Evolutionary conservation across 2,797 vertebrate genomes (phyloP).

Genomic region (Ctenosaura bakeri): DNA sequence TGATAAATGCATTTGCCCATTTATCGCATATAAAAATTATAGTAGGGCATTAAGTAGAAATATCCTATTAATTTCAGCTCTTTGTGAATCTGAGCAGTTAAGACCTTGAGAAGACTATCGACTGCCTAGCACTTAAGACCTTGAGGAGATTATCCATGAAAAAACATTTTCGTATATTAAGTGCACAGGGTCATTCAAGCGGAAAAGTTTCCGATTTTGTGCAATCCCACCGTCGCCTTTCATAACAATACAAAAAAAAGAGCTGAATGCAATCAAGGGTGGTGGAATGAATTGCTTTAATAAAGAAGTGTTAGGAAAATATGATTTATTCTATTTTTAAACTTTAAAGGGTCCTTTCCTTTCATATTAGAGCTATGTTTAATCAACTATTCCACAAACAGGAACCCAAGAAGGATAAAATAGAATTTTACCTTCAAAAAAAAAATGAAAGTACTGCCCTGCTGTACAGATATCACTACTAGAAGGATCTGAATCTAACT

Average conservation of each 20-base stretch:
- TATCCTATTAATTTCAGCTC: conserved; percentile 55
- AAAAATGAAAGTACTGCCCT: conserved; percentile 5
- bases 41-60: conserved; percentile 59
- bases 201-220: conserved; percentile 60
- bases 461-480: neutral
- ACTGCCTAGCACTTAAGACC: conserved; percentile 49
- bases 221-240: conserved; percentile 65
- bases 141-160: conserved; percentile 59
- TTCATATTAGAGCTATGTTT: conserved; percentile 30
- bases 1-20: conserved; percentile 58
- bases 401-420: conserved; percentile 41
- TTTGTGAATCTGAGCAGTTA: conserved; percentile 52
- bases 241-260: conserved; percentile 47
- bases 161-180: conserved; percentile 72
- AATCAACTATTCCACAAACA: conserved; percentile 43
- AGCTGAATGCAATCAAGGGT: conserved; percentile 54
- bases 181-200: conserved; percentile 52
- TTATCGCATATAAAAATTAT: conserved; percentile 52
- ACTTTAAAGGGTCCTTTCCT: conserved; percentile 22
- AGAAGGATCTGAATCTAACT: neutral
- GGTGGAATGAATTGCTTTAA: conserved; percentile 49
- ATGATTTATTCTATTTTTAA: conserved; percentile 34
- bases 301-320: conserved; percentile 18
- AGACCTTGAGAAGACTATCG: conserved; percentile 60
- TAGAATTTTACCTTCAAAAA: neutral